These are phyloP conservation scores for Halesus radiatus DNA, from an alignment of 1,140 invertebrate genomes.

Conservation along the genomic window DNA sequence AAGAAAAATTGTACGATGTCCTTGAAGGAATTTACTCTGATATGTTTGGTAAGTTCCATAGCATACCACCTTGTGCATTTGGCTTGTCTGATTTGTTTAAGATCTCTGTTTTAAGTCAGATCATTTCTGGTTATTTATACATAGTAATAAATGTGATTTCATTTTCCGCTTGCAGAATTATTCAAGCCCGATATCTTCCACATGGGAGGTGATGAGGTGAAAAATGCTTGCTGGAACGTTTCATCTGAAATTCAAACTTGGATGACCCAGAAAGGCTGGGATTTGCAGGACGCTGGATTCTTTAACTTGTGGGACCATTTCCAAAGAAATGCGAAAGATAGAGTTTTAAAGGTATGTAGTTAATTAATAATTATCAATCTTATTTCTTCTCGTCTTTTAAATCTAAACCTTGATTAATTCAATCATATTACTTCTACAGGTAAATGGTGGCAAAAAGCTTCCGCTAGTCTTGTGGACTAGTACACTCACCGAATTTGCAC, in stretches of 20 bases:
- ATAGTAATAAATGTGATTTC: too few species aligned
- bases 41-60: constrained; percentile 69
- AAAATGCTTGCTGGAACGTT: constrained; percentile 83
- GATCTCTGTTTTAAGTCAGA: too few species aligned
- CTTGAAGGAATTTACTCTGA: constrained; percentile 80
- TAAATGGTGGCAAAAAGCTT: constrained; percentile 71
- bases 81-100: too few species aligned
- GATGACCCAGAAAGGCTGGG: constrained; percentile 77
- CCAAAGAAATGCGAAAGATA: constrained; percentile 76
- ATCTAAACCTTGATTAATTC: too few species aligned
- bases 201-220: constrained; percentile 91
- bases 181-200: constrained; percentile 86
- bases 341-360: constrained; percentile 69
- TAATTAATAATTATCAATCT: too few species aligned
- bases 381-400: too few species aligned
- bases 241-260: constrained; percentile 77
- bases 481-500: constrained; percentile 77
- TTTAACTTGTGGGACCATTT: constrained; percentile 84
- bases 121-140: too few species aligned
- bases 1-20: constrained; percentile 80
- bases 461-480: constrained; percentile 88
- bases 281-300: constrained; percentile 74
- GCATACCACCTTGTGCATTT: too few species aligned
- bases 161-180: constrained; percentile 62
- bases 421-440: constrained; percentile 59